Conservation (phyloP, 2,113 vertebrate species). For the Morone saxatilis region DNA sequence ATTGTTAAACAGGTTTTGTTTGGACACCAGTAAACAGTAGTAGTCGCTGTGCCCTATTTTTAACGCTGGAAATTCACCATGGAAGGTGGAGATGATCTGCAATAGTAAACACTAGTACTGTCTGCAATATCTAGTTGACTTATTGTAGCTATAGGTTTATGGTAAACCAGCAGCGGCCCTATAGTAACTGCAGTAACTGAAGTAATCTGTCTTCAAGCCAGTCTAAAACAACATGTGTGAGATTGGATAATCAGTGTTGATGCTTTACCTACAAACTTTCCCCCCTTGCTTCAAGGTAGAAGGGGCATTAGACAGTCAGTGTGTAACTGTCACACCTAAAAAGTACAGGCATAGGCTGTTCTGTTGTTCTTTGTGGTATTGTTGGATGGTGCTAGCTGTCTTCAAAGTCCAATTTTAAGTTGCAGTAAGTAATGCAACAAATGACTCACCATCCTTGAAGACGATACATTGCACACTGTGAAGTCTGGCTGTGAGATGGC, state of each 20-base stretch:
- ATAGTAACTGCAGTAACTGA: background rate
- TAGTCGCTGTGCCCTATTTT: background rate
- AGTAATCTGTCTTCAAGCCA: too few species aligned
- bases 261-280: background rate
- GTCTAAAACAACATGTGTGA: background rate
- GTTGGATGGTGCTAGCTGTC: background rate
- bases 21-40: background rate
- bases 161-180: background rate
- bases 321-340: background rate
- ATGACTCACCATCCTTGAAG: conserved; percentile 64
- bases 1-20: background rate
- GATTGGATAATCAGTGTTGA: background rate
- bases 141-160: background rate
- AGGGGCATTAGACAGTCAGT: background rate
- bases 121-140: background rate
- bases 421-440: conserved; percentile 52
- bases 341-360: background rate
- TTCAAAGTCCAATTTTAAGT: conserved; percentile 36
- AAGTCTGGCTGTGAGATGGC: conserved; percentile 19
- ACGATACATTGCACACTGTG: conserved; percentile 19
- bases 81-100: background rate
- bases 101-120: background rate
- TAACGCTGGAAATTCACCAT: background rate
- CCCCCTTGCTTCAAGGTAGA: background rate
- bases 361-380: background rate